These are phyloP conservation scores for Nycticebus coucang DNA, from an alignment of 2,113 vertebrate genomes.

Conservation along the genomic window DNA sequence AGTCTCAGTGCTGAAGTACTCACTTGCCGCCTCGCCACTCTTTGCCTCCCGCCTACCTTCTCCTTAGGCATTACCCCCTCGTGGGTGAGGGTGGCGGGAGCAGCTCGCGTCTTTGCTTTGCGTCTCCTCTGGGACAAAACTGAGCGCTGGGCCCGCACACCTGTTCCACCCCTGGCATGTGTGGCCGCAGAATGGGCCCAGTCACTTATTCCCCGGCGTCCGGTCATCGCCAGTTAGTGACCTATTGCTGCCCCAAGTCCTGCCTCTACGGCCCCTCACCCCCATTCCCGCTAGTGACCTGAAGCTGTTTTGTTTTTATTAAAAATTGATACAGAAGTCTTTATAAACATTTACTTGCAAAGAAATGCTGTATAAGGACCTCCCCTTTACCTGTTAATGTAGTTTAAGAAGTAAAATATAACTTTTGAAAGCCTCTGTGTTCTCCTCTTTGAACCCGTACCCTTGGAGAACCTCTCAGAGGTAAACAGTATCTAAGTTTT, in stretches of 20 bases:
- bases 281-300: accelerated
- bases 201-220: accelerated
- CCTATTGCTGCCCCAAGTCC: accelerated
- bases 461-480: neutral
- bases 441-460: neutral
- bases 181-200: neutral
- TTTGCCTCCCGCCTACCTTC: accelerated
- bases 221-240: accelerated
- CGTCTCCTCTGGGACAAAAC: neutral
- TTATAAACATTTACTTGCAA: neutral
- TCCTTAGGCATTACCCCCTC: accelerated
- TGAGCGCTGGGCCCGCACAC: no score
- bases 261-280: no score
- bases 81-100: neutral
- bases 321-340: neutral
- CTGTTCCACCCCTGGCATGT: accelerated
- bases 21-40: accelerated
- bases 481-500: neutral
- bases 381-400: neutral
- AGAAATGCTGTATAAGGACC: no score
- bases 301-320: neutral
- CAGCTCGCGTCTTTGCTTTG: accelerated
- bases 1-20: neutral
- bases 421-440: neutral
- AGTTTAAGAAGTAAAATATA: neutral